Evolutionary conservation across 2,797 vertebrate species (phyloP).

Genomic region (Masticophis lateralis): DNA sequence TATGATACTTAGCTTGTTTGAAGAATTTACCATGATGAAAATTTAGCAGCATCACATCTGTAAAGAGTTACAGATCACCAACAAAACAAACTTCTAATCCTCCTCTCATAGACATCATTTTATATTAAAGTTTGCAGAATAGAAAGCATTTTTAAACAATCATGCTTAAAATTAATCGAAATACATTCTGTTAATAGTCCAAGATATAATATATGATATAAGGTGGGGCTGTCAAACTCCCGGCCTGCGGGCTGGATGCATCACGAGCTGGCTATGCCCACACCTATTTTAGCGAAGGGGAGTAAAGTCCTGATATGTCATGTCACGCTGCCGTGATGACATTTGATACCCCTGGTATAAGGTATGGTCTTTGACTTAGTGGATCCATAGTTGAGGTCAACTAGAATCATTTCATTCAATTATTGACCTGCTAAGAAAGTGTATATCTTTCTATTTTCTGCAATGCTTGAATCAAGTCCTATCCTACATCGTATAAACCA

Average conservation of each 20-base stretch:
- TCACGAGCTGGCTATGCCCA: no score
- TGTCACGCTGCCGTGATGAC: no score
- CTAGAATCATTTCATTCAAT: not conserved
- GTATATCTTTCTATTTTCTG: not conserved
- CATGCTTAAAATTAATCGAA: not conserved
- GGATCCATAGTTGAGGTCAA: not conserved
- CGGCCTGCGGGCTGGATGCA: fast-evolving
- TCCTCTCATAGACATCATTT: not conserved
- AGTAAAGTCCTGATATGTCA: no score
- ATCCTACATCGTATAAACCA: not conserved
- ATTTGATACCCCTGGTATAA: fast-evolving
- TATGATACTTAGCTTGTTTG: not conserved
- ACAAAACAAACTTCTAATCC: not conserved
- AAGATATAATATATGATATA: not conserved
- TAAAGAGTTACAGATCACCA: not conserved
- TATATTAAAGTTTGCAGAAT: not conserved
- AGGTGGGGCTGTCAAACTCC: no score
- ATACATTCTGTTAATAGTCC: not conserved
- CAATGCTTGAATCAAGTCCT: not conserved
- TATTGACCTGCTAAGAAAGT: not conserved
- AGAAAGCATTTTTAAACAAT: not conserved
- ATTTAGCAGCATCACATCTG: not conserved
- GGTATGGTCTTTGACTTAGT: not conserved
- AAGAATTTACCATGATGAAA: not conserved
- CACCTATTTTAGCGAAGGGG: no score